Percentiles rank a stretch among this genome's conserved stretches.
Evolutionary conservation across 2,113 vertebrate species (phyloP).

Genomic region (Crocuta crocuta): DNA sequence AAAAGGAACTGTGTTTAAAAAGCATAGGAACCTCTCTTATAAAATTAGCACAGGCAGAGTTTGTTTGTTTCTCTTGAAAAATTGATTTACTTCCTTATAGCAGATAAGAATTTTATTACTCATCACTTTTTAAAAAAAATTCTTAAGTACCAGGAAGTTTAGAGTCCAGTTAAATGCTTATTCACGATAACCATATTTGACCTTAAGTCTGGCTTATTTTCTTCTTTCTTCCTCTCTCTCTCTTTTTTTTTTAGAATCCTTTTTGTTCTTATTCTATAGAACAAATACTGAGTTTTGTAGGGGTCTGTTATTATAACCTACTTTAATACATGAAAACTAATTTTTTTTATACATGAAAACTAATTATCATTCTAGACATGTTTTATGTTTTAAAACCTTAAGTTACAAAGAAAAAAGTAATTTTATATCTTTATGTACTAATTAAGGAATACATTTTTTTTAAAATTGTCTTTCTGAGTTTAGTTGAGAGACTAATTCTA

Average conservation of each 20-base stretch:
- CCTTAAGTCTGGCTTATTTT: conserved; percentile 9
- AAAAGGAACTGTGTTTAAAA: conserved; percentile 24
- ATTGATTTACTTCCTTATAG: conserved; percentile 45
- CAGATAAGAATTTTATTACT: conserved; percentile 43
- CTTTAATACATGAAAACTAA: neutral
- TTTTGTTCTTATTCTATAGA: neutral
- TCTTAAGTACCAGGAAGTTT: conserved; percentile 16
- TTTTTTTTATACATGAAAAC: neutral
- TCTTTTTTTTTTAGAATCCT: neutral
- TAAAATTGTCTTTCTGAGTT: neutral
- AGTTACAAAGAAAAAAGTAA: neutral
- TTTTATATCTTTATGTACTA: neutral
- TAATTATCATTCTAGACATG: neutral
- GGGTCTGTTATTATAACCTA: neutral
- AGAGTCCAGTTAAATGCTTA: neutral
- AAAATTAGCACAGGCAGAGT: conserved; percentile 18
- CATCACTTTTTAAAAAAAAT: neutral
- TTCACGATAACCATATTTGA: neutral
- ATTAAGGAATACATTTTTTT: conserved; percentile 26
- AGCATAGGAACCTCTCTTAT: neutral
- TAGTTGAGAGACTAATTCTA: neutral
- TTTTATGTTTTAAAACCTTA: conserved; percentile 43
- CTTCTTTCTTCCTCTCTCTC: neutral
- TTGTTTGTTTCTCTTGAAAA: conserved; percentile 57
- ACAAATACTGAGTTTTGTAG: neutral